A percentile compares a stretch with the other conserved stretches of the same genome.
Conservation (phyloP, 2,113 vertebrate genomes). For the Megaptera novaeangliae region DNA sequence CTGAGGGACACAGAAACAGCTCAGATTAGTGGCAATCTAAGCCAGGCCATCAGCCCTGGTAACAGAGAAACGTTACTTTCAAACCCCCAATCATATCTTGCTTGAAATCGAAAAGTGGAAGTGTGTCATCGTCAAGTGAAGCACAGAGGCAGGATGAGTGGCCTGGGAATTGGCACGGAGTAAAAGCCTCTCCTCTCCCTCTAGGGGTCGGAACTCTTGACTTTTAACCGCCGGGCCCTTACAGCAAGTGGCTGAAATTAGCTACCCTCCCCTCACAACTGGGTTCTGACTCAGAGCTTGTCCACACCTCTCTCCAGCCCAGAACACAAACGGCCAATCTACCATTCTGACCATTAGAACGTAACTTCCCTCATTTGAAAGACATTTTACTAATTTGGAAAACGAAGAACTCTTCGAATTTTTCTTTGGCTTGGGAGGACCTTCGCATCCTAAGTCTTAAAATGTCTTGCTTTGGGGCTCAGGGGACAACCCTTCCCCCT, state of each 20-base stretch:
- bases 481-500: not conserved
- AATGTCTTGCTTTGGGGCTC: not conserved
- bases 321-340: not conserved
- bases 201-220: not conserved
- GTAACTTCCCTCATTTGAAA: not conserved
- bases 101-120: not conserved
- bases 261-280: not conserved
- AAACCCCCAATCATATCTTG: not conserved
- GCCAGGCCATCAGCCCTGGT: not conserved
- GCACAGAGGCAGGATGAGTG: not conserved
- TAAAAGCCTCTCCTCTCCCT: not conserved
- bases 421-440: not conserved
- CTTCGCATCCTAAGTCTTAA: constrained; percentile 3
- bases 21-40: not conserved
- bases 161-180: not conserved
- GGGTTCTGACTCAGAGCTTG: not conserved
- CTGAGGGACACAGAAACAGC: not conserved
- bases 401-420: not conserved
- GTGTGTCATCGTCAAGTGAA: not conserved
- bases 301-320: not conserved
- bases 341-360: not conserved
- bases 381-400: not conserved
- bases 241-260: not conserved
- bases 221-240: not conserved
- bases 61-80: not conserved